phyloP scores from a whole-genome alignment of 2,113 vertebrate species.

The Carassius auratus region DNA sequence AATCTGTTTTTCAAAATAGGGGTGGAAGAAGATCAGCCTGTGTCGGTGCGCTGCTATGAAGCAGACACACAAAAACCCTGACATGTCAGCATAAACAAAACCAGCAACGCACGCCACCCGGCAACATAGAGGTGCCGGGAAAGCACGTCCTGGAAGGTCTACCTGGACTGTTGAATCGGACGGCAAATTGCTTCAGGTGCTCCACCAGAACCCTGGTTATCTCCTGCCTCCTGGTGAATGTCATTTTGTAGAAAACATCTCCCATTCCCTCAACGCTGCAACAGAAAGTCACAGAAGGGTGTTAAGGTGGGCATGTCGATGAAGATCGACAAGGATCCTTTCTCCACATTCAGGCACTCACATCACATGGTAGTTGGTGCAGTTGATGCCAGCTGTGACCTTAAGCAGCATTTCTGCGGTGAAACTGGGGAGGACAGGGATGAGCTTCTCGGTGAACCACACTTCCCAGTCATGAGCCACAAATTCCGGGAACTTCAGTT shows the following conservation, averaged over 20 bases:
- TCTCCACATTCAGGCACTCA: too few species aligned
- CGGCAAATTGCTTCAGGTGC: neutral
- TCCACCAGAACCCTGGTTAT: neutral
- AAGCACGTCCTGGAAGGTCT: neutral
- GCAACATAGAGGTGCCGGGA: too few species aligned
- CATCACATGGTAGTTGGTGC: neutral
- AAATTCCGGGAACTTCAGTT: neutral
- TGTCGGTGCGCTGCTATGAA: too few species aligned
- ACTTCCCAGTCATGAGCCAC: neutral
- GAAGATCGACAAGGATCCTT: too few species aligned
- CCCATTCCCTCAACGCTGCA: neutral
- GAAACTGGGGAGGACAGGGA: conserved; percentile 50
- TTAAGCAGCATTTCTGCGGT: conserved; percentile 39
- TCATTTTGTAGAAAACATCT: neutral
- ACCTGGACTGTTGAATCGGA: neutral
- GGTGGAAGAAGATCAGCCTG: too few species aligned
- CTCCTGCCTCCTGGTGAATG: neutral
- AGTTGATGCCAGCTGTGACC: conserved; percentile 2
- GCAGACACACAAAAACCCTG: too few species aligned
- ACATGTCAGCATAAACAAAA: too few species aligned
- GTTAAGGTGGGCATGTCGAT: too few species aligned
- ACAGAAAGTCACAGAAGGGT: neutral
- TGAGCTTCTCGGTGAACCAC: conserved; percentile 47
- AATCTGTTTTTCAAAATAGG: neutral
- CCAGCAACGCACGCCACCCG: too few species aligned